A percentile compares a stretch with the other conserved stretches of the same genome.
Evolutionary conservation across 2,113 vertebrate genomes (phyloP).

Genomic region (Fukomys damarensis): DNA sequence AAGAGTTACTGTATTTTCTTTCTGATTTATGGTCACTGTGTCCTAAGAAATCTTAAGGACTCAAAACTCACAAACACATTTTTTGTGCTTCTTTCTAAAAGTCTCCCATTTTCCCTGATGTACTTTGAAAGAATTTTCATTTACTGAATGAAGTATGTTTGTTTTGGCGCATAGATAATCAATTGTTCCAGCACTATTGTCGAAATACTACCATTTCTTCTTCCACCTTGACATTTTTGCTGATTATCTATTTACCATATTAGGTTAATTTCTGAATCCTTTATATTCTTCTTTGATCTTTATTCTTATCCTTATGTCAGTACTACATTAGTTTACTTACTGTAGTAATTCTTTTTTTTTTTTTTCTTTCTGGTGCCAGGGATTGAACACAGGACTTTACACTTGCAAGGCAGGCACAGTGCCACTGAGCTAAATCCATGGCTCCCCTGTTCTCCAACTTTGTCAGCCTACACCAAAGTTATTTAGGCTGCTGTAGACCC

Average conservation of each 20-base stretch:
- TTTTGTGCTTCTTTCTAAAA: constrained; percentile 8
- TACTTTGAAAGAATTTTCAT: constrained; percentile 2
- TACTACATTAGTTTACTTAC: not conserved
- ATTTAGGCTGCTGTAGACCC: not conserved
- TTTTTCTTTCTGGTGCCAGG: no score
- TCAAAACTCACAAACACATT: constrained; percentile 31
- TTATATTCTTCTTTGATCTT: not conserved
- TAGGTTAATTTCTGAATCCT: constrained; percentile 34
- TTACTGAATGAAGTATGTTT: not conserved
- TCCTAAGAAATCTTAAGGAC: not conserved
- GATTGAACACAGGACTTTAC: no score
- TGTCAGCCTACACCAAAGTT: not conserved
- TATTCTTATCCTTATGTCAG: not conserved
- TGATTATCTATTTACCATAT: not conserved
- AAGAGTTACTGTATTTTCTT: not conserved
- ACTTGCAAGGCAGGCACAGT: no score
- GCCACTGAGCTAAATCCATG: no score
- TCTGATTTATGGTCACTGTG: not conserved
- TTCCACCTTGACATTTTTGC: not conserved
- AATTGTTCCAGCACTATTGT: not conserved
- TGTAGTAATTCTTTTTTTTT: not conserved
- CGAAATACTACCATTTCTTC: not conserved
- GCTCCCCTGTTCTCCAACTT: not conserved
- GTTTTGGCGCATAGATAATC: not conserved
- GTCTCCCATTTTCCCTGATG: not conserved